These are phyloP conservation scores for Sus cebifrons DNA, from an alignment of 2,797 vertebrate genomes.

Conservation along the genomic window DNA sequence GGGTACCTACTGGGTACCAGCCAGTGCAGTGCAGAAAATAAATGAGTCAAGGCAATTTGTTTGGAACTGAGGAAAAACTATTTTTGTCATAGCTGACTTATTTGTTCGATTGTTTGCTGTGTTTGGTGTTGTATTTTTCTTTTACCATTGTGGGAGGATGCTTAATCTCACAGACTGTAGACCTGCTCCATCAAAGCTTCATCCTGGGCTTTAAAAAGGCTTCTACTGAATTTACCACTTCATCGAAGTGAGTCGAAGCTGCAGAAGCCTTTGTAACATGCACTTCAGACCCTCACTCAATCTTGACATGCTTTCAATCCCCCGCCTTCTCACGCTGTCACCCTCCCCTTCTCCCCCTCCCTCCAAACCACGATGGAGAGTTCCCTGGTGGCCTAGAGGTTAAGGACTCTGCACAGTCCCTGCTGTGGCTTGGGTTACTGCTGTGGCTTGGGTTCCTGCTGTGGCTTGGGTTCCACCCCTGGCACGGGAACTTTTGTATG, in stretches of 20 bases:
- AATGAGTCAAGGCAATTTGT: neutral
- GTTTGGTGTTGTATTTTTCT: neutral
- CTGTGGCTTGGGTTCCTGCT: too few species aligned
- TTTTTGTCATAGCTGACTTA: too few species aligned
- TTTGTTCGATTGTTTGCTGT: neutral
- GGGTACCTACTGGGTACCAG: too few species aligned
- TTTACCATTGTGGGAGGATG: neutral
- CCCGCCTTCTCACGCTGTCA: neutral
- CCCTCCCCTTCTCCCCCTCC: neutral
- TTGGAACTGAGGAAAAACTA: neutral
- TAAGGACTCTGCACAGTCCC: too few species aligned
- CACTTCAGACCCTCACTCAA: rapidly evolving
- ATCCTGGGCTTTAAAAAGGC: neutral
- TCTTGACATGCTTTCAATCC: rapidly evolving
- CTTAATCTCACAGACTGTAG: rapidly evolving
- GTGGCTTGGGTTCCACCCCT: too few species aligned
- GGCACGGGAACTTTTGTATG: too few species aligned
- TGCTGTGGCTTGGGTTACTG: too few species aligned
- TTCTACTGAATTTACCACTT: too few species aligned
- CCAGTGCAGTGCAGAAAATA: neutral
- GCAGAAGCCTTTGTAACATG: rapidly evolving
- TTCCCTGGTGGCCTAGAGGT: too few species aligned
- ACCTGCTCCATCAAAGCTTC: neutral
- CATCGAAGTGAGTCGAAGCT: neutral
- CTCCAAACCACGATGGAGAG: neutral